phyloP scores from a whole-genome alignment of 1,140 invertebrate species.

The Ladona fulva region DNA sequence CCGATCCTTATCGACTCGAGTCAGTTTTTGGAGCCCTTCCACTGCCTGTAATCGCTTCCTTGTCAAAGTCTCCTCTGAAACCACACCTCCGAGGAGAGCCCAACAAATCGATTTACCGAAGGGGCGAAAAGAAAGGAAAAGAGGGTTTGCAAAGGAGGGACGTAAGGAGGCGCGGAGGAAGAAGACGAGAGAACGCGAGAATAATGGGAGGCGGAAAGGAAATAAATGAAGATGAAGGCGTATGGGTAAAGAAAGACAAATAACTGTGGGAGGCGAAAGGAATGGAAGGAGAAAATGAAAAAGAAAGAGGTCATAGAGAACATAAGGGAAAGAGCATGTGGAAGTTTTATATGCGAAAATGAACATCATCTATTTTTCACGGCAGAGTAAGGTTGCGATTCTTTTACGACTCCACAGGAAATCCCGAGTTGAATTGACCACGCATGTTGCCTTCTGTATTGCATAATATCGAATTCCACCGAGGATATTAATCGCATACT shows the following conservation, averaged over 20 bases:
- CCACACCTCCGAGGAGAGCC: not conserved
- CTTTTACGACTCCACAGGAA: no score
- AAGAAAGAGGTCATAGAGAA: no score
- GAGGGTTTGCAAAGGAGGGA: not conserved
- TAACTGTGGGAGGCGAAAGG: no score
- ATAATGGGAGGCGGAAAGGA: not conserved
- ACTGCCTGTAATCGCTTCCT: not conserved
- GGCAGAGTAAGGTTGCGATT: no score
- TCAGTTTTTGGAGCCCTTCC: not conserved
- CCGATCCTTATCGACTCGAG: not conserved
- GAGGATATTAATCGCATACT: no score
- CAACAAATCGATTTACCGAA: slow-evolving; percentile 1
- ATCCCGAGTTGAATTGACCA: no score
- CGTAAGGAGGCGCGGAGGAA: not conserved
- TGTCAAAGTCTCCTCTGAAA: not conserved
- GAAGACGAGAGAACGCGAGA: not conserved
- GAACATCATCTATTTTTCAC: no score
- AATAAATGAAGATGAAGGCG: not conserved
- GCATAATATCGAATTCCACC: no score
- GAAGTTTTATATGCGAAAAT: no score
- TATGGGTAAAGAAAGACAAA: not conserved
- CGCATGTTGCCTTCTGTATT: no score
- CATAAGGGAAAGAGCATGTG: no score
- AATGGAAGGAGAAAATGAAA: no score
- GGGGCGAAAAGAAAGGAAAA: not conserved